A percentile compares a stretch with the other conserved stretches of the same genome.
phyloP scores from a whole-genome alignment of 2,797 vertebrate species.

The Gallirallus australis region DNA sequence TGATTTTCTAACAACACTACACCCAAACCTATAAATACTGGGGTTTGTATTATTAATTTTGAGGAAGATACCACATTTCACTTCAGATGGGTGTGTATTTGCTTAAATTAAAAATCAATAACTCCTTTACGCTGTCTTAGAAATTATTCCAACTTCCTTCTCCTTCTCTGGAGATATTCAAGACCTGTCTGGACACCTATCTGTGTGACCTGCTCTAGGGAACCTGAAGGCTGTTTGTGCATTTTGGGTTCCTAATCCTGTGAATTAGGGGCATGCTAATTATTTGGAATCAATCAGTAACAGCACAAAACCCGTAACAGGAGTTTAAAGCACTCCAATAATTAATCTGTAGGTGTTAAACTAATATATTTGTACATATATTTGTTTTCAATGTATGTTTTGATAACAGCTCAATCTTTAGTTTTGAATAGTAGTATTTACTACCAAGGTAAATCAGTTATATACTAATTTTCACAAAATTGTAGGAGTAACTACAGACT shows the following conservation, averaged over 20 bases:
- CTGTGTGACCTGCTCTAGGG: no score
- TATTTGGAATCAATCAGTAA: background rate
- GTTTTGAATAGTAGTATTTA: background rate
- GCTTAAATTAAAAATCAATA: background rate
- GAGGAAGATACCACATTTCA: background rate
- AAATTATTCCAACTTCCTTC: background rate
- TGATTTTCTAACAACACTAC: background rate
- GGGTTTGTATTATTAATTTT: background rate
- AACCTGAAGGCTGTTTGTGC: background rate
- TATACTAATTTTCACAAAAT: background rate
- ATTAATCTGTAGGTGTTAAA: background rate
- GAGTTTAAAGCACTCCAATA: background rate
- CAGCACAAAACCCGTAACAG: background rate
- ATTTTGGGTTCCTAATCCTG: background rate
- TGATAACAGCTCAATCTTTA: background rate
- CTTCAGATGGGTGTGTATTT: background rate
- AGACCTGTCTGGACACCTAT: no score
- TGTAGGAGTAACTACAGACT: no score
- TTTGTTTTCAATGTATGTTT: background rate
- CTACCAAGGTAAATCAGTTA: background rate
- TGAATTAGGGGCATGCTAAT: background rate
- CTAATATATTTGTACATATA: background rate
- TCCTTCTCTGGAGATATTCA: no score
- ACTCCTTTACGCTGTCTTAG: background rate
- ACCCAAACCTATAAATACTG: background rate